phyloP scores from a whole-genome alignment of 64 coral and sea anemone species.

The Actinia equina region DNA sequence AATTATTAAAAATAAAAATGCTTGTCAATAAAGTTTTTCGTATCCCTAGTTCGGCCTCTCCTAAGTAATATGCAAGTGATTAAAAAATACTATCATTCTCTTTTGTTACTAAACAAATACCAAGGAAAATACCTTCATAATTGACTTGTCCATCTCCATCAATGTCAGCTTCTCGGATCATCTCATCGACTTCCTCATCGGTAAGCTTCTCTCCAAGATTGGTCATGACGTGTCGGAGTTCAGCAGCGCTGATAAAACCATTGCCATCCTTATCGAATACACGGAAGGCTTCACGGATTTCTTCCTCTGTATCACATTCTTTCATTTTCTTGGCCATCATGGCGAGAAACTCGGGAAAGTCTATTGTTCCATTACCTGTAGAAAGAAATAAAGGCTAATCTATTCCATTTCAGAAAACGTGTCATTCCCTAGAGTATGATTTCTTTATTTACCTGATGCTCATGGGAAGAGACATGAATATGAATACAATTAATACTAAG shows the following conservation, averaged over 20 bases:
- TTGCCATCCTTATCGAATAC: constrained; percentile 86
- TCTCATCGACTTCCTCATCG: constrained; percentile 83
- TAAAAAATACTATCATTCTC: too few relatives aligned
- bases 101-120: too few relatives aligned
- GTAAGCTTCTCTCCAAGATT: constrained; percentile 76
- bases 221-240: constrained; percentile 77
- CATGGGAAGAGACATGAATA: too few relatives aligned
- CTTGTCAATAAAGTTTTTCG: too few relatives aligned
- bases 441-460: too few relatives aligned
- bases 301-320: constrained; percentile 63
- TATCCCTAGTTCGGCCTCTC: too few relatives aligned
- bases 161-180: constrained; percentile 83
- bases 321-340: constrained; percentile 85
- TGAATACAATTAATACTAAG: too few relatives aligned
- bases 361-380: constrained; percentile 75
- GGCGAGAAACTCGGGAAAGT: constrained; percentile 70
- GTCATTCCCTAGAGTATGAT: too few relatives aligned
- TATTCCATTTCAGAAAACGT: too few relatives aligned
- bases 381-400: too few relatives aligned
- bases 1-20: too few relatives aligned
- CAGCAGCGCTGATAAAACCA: constrained; percentile 79
- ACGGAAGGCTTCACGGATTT: constrained; percentile 74
- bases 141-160: constrained; percentile 85
- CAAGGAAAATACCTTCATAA: constrained; percentile 54
- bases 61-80: too few relatives aligned